A percentile compares a stretch with the other conserved stretches of the same genome.
Conservation (phyloP, 2,888 invertebrate genomes). For the Acanthopleura granulata region DNA sequence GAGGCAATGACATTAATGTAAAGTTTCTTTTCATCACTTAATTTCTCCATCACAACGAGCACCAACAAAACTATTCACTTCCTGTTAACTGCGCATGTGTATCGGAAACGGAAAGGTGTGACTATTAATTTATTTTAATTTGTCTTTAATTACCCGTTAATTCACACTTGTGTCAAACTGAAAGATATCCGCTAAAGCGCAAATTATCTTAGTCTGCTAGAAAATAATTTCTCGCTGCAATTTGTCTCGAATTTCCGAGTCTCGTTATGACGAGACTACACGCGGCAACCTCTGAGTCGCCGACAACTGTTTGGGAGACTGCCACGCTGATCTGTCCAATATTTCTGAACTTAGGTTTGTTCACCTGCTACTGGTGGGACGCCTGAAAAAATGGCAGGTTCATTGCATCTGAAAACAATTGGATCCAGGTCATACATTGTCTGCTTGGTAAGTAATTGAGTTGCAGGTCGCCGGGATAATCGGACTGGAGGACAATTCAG, state of each 20-base stretch:
- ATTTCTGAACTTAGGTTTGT: slow-evolving; percentile 2
- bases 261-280: slow-evolving; percentile 7
- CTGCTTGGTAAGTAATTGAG: background rate
- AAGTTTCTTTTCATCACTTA: no score
- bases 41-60: no score
- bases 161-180: background rate
- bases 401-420: slow-evolving; percentile 7
- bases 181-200: no score
- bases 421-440: background rate
- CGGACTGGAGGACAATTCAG: no score
- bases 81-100: background rate
- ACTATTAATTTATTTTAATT: no score
- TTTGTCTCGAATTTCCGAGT: background rate
- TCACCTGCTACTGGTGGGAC: background rate
- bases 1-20: no score
- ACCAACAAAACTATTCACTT: slow-evolving; percentile 2
- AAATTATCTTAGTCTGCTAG: no score
- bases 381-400: background rate
- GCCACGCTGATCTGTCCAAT: background rate
- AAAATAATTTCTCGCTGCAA: no score
- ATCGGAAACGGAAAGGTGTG: background rate
- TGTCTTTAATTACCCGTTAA: no score
- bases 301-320: background rate
- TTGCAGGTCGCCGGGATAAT: background rate
- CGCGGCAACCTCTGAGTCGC: slow-evolving; percentile 8